Percentiles rank a stretch among this genome's conserved stretches.
Evolutionary conservation across 2,888 invertebrate genomes (phyloP).

Genomic region (Omphaloscelis lunosa): DNA sequence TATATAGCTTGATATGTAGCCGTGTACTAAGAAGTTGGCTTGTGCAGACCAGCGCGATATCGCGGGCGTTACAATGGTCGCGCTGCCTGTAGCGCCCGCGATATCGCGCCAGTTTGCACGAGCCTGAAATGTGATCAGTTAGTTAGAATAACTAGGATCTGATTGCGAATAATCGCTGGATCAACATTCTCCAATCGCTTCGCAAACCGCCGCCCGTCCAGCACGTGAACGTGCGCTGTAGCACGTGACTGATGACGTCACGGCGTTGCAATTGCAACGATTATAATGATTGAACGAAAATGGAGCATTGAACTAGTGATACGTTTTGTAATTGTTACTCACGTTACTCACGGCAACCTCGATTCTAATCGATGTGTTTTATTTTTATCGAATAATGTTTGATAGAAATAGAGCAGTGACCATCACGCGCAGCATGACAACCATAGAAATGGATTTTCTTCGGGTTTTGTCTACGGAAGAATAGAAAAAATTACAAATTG

Average conservation of each 20-base stretch:
- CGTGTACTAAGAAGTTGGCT: too few species aligned
- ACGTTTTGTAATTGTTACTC: conserved; percentile 36
- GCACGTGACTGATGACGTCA: conserved; percentile 70
- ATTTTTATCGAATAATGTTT: conserved; percentile 17
- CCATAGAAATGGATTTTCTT: too few species aligned
- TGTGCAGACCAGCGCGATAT: too few species aligned
- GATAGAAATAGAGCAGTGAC: neutral
- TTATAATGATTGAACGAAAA: conserved; percentile 56
- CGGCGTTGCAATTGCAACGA: conserved; percentile 56
- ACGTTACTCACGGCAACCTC: conserved; percentile 25
- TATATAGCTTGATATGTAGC: too few species aligned
- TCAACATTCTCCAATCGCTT: conserved; percentile 37
- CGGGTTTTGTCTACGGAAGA: too few species aligned
- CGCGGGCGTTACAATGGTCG: too few species aligned
- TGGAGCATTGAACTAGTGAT: conserved; percentile 67
- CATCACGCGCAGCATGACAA: neutral
- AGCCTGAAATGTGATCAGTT: neutral
- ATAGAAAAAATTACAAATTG: too few species aligned
- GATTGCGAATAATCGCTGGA: conserved; percentile 26
- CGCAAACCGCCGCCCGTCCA: conserved; percentile 24
- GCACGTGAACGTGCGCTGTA: conserved; percentile 54
- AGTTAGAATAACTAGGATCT: conserved; percentile 27
- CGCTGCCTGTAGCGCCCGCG: too few species aligned
- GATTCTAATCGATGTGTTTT: conserved; percentile 43
- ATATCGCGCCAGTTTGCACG: too few species aligned